Evolutionary conservation across 2,113 vertebrate species (phyloP).

Genomic region (Condylura cristata): DNA sequence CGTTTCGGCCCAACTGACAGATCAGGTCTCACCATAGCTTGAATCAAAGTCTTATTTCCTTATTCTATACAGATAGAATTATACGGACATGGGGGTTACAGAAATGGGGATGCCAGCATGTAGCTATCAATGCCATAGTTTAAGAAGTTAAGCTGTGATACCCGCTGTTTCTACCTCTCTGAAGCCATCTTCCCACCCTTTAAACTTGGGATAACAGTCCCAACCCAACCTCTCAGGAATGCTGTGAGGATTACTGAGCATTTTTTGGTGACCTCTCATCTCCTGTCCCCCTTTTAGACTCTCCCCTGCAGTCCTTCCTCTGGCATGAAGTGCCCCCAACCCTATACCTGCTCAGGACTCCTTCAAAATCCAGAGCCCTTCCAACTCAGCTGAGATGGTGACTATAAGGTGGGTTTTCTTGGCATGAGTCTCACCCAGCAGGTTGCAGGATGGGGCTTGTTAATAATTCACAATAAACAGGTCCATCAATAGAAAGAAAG

Average conservation of each 20-base stretch:
- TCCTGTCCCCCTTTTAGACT: not conserved
- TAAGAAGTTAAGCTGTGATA: not conserved
- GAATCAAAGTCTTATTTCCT: not conserved
- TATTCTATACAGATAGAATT: not conserved
- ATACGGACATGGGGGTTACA: not conserved
- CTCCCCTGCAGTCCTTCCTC: not conserved
- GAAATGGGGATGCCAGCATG: not conserved
- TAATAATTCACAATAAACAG: slow-evolving; percentile 56
- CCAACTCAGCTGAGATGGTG: not conserved
- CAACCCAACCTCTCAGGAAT: not conserved
- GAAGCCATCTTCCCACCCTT: not conserved
- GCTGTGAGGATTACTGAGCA: not conserved
- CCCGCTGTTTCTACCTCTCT: not conserved
- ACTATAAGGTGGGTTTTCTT: not conserved
- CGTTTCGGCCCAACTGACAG: not conserved
- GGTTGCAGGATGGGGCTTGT: not conserved
- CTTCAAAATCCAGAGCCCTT: not conserved
- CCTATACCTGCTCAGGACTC: not conserved
- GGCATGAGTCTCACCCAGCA: not conserved
- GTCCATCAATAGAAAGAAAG: not conserved
- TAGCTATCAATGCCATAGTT: not conserved
- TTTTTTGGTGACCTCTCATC: not conserved
- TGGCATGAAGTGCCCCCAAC: not conserved
- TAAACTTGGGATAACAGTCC: not conserved
- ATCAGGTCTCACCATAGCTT: not conserved